Conservation (phyloP, 2,797 vertebrate species). For the Scarus forsteni region DNA sequence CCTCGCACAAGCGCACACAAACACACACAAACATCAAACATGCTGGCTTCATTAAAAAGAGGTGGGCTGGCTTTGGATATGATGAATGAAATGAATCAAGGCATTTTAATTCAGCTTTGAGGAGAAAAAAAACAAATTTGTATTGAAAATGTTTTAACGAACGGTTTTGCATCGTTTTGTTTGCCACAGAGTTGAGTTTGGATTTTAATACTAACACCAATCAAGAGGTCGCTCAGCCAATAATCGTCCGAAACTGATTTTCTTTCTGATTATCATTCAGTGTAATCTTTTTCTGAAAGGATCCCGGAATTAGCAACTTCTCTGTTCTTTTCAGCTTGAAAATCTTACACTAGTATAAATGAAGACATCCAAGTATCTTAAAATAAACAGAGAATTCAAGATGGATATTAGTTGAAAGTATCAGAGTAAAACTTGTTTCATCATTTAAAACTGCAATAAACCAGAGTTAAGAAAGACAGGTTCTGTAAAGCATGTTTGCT, state of each 20-base stretch:
- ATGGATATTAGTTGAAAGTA: no score
- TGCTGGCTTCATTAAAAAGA: constrained; percentile 79
- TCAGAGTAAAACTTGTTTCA: no score
- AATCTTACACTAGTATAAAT: not conserved
- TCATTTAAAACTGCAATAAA: no score
- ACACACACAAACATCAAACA: constrained; percentile 75
- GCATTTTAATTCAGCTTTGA: constrained; percentile 74
- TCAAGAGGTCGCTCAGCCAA: constrained; percentile 15
- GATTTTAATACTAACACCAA: constrained; percentile 17
- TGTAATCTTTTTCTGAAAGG: not conserved
- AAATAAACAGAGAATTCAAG: no score
- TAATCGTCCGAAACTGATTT: not conserved
- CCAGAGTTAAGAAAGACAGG: no score
- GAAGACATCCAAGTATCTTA: no score
- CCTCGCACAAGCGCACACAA: constrained; percentile 46
- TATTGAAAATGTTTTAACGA: constrained; percentile 52
- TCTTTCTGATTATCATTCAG: not conserved
- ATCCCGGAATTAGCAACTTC: not conserved
- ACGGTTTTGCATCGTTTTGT: constrained; percentile 35
- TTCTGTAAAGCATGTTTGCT: no score
- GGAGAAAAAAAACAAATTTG: constrained; percentile 52
- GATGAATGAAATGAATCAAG: constrained; percentile 77
- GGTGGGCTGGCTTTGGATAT: constrained; percentile 71
- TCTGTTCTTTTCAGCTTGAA: not conserved
- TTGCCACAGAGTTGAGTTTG: constrained; percentile 8